Evolutionary conservation across 1,140 invertebrate species (phyloP), one percentile per base, ranked within the genome.

Genomic region (Himalopsyche phryganea): DNA sequence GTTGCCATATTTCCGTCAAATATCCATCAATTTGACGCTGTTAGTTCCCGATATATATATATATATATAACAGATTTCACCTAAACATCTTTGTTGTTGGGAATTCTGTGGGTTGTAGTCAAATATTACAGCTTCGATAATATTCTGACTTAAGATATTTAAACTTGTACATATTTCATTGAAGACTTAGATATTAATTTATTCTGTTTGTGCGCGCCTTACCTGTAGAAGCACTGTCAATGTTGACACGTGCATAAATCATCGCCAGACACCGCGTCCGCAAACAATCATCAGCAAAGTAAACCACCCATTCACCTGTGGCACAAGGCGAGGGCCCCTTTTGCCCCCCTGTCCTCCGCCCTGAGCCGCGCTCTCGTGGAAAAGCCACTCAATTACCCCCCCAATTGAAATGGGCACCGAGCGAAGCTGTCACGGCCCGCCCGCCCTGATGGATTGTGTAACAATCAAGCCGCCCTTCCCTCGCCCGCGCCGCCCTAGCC

Each of bases 391-490:
- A 62, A 62, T 58, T 58, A 62, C 60, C 50, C 48, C 28, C 60
- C 53, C 60, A 62, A 62, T 62, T 62, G 60, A 56, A 62, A 56
- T 47, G 54, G 60, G 53, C 60, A 56, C 54, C 42, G 59, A 56
- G 53, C 52, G 40, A 28, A 56, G 54, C 54, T 50, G 54, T 62
- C 54, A 58, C 60, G 55, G 50, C 61, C 36, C 54, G 60, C 50
- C 55, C 50, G 50, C 40, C 60, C 55, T 63, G 61, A 63, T 63
- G 61, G 61, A 63, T 63, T 63, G 61, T 63, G 61, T 63, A 54
- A 55, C 61, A 57, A 63, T 63, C 61, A 58, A 19, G 47, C 47
- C 32, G 15, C 41, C 32, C 44, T 7, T 7, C 2, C 32, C 2
- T 38, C 49, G 14, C 47, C 40, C 59, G 15, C 14, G 5, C 51